Evolutionary conservation across 2,113 vertebrate genomes (phyloP), one percentile per base, ranked within the genome.

Genomic region (Etheostoma cragini): DNA sequence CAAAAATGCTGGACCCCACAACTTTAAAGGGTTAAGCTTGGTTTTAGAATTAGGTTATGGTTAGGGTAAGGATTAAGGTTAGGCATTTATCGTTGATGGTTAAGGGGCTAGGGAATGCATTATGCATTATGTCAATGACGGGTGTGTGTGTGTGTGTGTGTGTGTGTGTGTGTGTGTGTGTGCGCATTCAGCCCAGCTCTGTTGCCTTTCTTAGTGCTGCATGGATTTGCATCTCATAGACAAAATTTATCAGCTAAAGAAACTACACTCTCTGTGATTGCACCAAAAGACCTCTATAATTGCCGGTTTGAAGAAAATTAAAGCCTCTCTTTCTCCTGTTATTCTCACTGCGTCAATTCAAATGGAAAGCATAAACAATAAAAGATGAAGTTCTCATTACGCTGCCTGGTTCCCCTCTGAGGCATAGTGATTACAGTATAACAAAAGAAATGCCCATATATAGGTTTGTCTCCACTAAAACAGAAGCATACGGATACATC

Each of bases 151-250:
- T 47, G 33, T 60, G 75, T 47, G 38, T 68, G 57, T 67, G 47
- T 64, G 73, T 53, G 75, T 50, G 22, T 8, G n/a, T 57, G 42
- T 15, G 53, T 67, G 24, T 38, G 42, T 30, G 61, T 57, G 33
- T 16, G n/a, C 50, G 60, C 14, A 47, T 6, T 42, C 38, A 61
- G 54, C 70, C 60, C 53, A 49, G 49, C 58, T 79, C 76, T 42
- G 21, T 72, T 74, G 80, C 73, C 72, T 85, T 58, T 68, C 86
- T 78, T 52, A 33, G 54, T 79, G 83, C 83, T 88, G 90, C 88
- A 89, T 90, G 89, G 89, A 94, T 91, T 91, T 92, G 88, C 91
- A 93, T 94, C 87, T 92, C 88, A 94, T 91, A 89, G 83, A 86
- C 82, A 81, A 91, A 85, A 70, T 92, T 84, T 83, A 76, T 85